Evolutionary conservation across 2,797 vertebrate genomes (phyloP), one percentile per base, ranked within the genome.

Genomic region (Hoplostethus mediterraneus): DNA sequence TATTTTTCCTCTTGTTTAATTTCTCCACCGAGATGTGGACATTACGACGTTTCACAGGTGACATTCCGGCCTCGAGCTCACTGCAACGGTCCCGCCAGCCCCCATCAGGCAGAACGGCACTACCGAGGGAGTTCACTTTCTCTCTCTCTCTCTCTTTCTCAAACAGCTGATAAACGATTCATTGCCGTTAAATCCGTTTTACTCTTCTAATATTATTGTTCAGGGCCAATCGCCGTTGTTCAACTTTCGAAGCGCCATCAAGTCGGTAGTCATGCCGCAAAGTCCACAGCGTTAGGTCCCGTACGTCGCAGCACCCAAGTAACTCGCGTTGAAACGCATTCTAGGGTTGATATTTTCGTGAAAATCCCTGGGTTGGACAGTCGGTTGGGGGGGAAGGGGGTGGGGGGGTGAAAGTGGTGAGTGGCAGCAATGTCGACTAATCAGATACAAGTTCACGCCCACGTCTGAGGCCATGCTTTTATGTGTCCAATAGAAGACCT

Each of bases 51-150:
- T 56, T 85, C 83, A 56, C 90, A 82, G 90, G 89, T 89, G 88
- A 91, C 87, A 75, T 40, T 73, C 82, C 86, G 71, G 89, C 85
- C 87, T 91, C 51, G 68, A 67, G 86, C 81, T 88, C 73, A 3
- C 81, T 67, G 86, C 69, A 71, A 77, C 33, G 82, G 89, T 93
- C 91, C 88, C 74, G 90, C 77, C 81, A 84, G 89, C 86, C 88
- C 92, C 90, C 88, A 92, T 92, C 71, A 79, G 77, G 77, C 81
- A 85, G 73, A 89, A 56, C 76, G 67, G 59, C 72, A 68, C 71
- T 61, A 44, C 83, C 54, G 75, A 61, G 61, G 77, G 80, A 88
- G 82, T 92, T 87, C 84, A 60, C 84, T 79, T 73, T 53, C 82
- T 62, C 48, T 31, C 45, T 40, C 28, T 62, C 56, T 51, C 67